phyloP scores from a whole-genome alignment of 2,888 invertebrate species.

The Agrotis puta region DNA sequence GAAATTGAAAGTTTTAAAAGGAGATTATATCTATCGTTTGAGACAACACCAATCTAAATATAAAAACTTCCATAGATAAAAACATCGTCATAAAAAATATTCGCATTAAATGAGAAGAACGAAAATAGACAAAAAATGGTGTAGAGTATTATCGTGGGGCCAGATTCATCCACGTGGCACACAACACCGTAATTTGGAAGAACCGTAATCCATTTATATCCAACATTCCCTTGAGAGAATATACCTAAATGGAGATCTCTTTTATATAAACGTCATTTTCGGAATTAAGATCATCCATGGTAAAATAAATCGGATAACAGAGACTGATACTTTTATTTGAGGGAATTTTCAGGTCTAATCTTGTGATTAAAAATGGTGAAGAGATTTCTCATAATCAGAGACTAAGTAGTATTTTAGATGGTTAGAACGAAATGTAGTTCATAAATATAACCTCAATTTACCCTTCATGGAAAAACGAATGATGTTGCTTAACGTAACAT shows the following conservation, averaged over 20 bases:
- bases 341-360: slow-evolving; percentile 38
- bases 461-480: slow-evolving; percentile 8
- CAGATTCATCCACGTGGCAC: slow-evolving; percentile 61
- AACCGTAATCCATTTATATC: slow-evolving; percentile 68
- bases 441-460: slow-evolving; percentile 14
- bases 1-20: slow-evolving; percentile 3
- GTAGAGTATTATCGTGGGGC: slow-evolving; percentile 55
- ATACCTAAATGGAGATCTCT: slow-evolving; percentile 51
- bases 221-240: slow-evolving; percentile 54
- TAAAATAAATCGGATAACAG: slow-evolving; percentile 57
- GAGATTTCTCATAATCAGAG: slow-evolving; percentile 21
- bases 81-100: slow-evolving; percentile 7
- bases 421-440: background rate
- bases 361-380: slow-evolving; percentile 27
- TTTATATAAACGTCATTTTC: slow-evolving; percentile 62
- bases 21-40: background rate
- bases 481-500: slow-evolving; percentile 17
- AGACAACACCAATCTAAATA: background rate
- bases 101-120: slow-evolving; percentile 6
- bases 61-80: background rate
- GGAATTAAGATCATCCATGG: slow-evolving; percentile 57
- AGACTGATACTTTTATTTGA: slow-evolving; percentile 52
- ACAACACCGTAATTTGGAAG: slow-evolving; percentile 65
- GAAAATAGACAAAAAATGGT: slow-evolving; percentile 43
- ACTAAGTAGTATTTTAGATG: slow-evolving; percentile 1